Percentiles rank a stretch among this genome's conserved stretches.
These are phyloP conservation scores for Dasyurus viverrinus DNA, from an alignment of 2,113 vertebrate genomes.

Conservation along the genomic window DNA sequence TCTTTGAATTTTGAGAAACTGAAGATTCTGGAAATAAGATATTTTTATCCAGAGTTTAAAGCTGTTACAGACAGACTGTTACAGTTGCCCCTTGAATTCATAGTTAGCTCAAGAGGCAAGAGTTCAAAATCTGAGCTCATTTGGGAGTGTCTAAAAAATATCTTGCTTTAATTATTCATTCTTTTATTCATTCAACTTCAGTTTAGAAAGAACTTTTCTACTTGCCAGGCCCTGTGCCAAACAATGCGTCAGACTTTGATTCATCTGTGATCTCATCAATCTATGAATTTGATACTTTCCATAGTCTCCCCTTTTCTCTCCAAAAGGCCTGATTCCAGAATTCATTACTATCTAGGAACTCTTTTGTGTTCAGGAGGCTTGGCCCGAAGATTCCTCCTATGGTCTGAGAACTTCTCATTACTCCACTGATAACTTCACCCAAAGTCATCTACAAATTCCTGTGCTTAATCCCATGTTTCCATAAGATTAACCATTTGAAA, in stretches of 20 bases:
- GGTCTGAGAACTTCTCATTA: background rate
- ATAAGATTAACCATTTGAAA: background rate
- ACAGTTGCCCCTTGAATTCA: background rate
- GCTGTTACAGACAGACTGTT: too few relatives aligned
- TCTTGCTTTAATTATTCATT: background rate
- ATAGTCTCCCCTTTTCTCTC: background rate
- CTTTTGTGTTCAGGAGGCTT: background rate
- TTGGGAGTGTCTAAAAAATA: background rate
- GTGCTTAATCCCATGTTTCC: background rate
- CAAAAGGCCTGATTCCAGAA: background rate
- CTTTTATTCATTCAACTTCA: background rate
- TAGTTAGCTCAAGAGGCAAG: background rate
- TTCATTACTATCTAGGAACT: background rate
- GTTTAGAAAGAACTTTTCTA: background rate
- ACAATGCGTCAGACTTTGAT: background rate
- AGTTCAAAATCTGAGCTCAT: background rate
- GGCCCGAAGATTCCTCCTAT: background rate
- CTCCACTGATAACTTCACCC: background rate
- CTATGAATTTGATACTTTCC: background rate
- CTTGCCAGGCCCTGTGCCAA: background rate
- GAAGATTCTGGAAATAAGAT: background rate
- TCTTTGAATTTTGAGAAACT: background rate
- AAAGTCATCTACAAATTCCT: background rate
- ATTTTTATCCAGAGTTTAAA: background rate
- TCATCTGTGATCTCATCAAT: background rate